Evolutionary conservation across 1,140 invertebrate species (phyloP).

Genomic region (Saccostrea echinata): DNA sequence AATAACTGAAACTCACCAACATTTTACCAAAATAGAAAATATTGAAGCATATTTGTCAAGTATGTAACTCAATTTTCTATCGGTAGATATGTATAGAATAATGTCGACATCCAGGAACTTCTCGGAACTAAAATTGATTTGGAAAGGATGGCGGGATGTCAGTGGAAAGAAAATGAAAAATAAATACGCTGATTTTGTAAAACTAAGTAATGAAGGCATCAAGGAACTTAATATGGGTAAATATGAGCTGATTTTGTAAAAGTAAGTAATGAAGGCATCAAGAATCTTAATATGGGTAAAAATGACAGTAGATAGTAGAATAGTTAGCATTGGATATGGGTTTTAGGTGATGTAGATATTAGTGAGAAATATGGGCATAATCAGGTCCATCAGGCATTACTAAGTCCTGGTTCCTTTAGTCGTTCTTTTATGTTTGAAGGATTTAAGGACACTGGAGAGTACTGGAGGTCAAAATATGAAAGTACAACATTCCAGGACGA

Average conservation of each 20-base stretch:
- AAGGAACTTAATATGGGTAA: constrained; percentile 40
- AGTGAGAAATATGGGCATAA: no score
- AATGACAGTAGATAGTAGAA: no score
- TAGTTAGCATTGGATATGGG: no score
- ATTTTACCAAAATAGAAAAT: no score
- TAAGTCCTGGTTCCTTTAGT: no score
- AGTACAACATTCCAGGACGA: constrained; percentile 82
- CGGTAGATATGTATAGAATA: constrained; percentile 17
- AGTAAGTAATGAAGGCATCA: no score
- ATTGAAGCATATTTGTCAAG: no score
- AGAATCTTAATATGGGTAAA: no score
- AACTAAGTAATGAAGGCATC: constrained; percentile 89
- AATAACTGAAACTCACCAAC: background rate
- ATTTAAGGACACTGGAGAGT: constrained; percentile 86
- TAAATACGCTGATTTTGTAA: constrained; percentile 89
- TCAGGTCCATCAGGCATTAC: no score
- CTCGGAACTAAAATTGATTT: constrained; percentile 73
- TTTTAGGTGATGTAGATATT: no score
- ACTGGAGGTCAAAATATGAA: constrained; percentile 77
- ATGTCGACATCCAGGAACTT: constrained; percentile 69
- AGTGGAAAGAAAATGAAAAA: constrained; percentile 86
- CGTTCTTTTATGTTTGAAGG: constrained; percentile 19
- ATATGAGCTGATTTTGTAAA: no score
- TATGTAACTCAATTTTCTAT: background rate
- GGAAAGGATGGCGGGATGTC: constrained; percentile 88